These are phyloP conservation scores for Euplagia quadripunctaria DNA, from an alignment of 2,888 invertebrate species.

Conservation along the genomic window DNA sequence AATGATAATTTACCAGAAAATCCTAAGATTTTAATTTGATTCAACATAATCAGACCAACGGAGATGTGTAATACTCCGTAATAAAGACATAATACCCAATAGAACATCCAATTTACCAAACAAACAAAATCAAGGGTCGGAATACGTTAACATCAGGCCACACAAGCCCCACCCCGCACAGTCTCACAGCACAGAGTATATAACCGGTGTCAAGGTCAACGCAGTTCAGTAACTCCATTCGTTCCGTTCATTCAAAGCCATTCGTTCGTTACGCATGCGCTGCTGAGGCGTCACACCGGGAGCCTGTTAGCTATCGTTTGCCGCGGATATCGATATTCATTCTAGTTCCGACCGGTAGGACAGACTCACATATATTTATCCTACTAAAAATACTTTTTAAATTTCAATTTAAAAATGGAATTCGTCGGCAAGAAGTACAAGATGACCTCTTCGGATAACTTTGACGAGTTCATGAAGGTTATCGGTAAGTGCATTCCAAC, in stretches of 20 bases:
- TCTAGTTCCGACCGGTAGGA: conserved; percentile 71
- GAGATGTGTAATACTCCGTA: conserved; percentile 22
- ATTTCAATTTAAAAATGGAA: conserved; percentile 72
- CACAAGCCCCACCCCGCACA: conserved; percentile 29
- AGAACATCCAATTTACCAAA: conserved; percentile 41
- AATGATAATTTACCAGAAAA: not conserved
- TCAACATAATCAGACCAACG: conserved; percentile 16
- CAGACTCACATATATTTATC: conserved; percentile 53
- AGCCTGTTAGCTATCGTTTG: conserved; percentile 37
- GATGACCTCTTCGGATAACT: conserved; percentile 92
- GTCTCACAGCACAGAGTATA: conserved; percentile 42
- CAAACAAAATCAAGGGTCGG: conserved; percentile 37
- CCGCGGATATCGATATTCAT: conserved; percentile 58
- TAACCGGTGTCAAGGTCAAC: conserved; percentile 46
- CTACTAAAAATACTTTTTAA: conserved; percentile 41
- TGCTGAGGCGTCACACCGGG: conserved; percentile 24
- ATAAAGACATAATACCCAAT: conserved; percentile 24
- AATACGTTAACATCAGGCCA: conserved; percentile 5
- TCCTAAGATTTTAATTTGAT: not conserved
- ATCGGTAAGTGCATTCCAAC: conserved; percentile 89
- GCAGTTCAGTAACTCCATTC: conserved; percentile 55
- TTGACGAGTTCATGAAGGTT: conserved; percentile 96
- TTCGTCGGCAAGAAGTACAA: conserved; percentile 93
- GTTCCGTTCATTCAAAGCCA: conserved; percentile 53
- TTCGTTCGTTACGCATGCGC: conserved; percentile 62